Evolutionary conservation across 2,888 invertebrate genomes (phyloP).

Genomic region (Arenicola marina): DNA sequence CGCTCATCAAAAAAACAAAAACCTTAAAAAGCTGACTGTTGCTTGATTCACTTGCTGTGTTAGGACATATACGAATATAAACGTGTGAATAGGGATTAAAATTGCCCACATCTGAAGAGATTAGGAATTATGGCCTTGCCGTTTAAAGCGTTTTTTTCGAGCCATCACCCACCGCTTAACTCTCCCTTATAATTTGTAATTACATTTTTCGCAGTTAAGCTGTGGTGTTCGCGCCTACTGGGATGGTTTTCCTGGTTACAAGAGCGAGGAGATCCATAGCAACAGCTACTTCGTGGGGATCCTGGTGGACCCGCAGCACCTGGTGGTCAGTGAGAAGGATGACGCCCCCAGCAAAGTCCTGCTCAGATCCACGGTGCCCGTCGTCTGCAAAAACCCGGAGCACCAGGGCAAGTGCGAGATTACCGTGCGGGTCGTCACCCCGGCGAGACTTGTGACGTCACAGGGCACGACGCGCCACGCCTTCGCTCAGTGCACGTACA

Average conservation of each 20-base stretch:
- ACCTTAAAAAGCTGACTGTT: no score
- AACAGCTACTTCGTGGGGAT: conserved; percentile 11
- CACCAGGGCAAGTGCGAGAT: conserved; percentile 10
- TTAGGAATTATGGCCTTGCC: no score
- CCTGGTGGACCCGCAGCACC: conserved; percentile 1
- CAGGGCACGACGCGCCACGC: background rate
- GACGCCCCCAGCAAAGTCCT: background rate
- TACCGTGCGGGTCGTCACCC: conserved; percentile 10
- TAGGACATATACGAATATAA: no score
- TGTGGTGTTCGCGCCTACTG: conserved; percentile 12
- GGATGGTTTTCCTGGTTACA: background rate
- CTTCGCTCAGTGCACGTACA: conserved; percentile 2
- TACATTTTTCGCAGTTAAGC: background rate
- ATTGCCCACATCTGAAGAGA: no score
- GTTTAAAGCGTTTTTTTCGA: no score
- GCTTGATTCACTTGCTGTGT: no score
- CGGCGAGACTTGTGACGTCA: conserved; percentile 3
- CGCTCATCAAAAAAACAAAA: no score
- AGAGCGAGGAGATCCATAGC: conserved; percentile 3
- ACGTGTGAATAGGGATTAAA: no score
- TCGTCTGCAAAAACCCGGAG: conserved; percentile 7
- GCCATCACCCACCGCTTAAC: no score
- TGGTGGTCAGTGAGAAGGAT: conserved; percentile 2
- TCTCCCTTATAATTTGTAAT: background rate
- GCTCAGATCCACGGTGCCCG: conserved; percentile 13